Evolutionary conservation across 2,888 invertebrate species (phyloP).

Genomic region (Celastrina argiolus): DNA sequence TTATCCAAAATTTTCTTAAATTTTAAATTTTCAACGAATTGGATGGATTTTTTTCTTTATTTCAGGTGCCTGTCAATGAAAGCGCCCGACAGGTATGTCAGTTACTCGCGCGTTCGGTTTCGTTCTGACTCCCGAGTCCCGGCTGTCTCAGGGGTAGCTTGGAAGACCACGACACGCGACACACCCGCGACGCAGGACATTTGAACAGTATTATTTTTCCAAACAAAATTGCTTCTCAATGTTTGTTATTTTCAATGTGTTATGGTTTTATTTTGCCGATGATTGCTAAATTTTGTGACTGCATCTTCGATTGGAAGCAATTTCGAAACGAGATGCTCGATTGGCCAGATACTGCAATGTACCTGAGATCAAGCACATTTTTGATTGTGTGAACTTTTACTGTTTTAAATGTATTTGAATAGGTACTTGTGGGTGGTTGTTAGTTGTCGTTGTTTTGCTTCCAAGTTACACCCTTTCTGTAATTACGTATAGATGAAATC

Average conservation of each 20-base stretch:
- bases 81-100: constrained; percentile 85
- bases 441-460: constrained; percentile 74
- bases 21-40: constrained; percentile 80
- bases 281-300: constrained; percentile 40
- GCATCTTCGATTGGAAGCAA: constrained; percentile 53
- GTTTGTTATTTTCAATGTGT: constrained; percentile 63
- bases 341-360: constrained; percentile 51
- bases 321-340: constrained; percentile 59
- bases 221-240: constrained; percentile 73
- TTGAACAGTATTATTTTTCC: constrained; percentile 65
- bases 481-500: constrained; percentile 40
- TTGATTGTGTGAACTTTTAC: constrained; percentile 66
- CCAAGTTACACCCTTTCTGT: constrained; percentile 74
- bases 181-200: constrained; percentile 73
- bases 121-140: constrained; percentile 68
- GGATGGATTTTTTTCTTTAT: constrained; percentile 82
- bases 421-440: constrained; percentile 65
- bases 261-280: constrained; percentile 41
- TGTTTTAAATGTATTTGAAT: constrained; percentile 51
- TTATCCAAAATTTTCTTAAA: constrained; percentile 51
- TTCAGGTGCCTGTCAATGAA: constrained; percentile 86
- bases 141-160: constrained; percentile 71
- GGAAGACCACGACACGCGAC: constrained; percentile 69
- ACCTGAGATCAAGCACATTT: constrained; percentile 54
- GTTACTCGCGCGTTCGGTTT: constrained; percentile 70